Base-by-base conservation (phyloP, 2,888 invertebrate genomes). In the Calameuta filiformis region DNA sequence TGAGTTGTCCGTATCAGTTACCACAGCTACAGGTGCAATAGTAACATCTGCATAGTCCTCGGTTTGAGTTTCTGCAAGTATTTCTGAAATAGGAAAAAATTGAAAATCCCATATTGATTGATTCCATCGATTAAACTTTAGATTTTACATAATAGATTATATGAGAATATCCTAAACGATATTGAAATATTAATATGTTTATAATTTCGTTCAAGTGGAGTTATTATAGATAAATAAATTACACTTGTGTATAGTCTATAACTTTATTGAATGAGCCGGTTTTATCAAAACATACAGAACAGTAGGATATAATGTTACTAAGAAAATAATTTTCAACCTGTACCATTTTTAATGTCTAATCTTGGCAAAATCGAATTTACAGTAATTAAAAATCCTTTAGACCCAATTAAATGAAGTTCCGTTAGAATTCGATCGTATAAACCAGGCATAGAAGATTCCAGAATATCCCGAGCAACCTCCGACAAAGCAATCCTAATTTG, bases 31-130 rank as follows among this genome's bases (percentile, higher is more conserved):
- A 75, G 81, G 78, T 81, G 83, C 83, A 81, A 81, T 81, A 76
- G 83, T 83, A 81, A 81, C 80, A 81, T 84, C 85, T 81, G 79
- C 77, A 80, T 83, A 81, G 78, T 85, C 83, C 77, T 85, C 84
- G 77, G 81, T 82, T 79, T 85, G 84, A 82, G 78, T 86, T 78
- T 83, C 81, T 77, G 77, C 80, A 73, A 79, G 79, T 69, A 76
- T 76, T 80, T 79, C 82, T 80, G 78, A 75, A 73, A 40, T 73
- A 77, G 23, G 9, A 56, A 56, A 15, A 23, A 56, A 9, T 56
- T 4, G 56, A 23, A 56, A 56, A 56, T 56, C 2, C 2, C 9
- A 56, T 56, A 56, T 56, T 56, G 23, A 23, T 56, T 9, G 9
- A 56, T 23, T 9, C 0, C 9, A 23, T 23, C 6, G 23, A 56